Conservation (phyloP, 2,797 vertebrate species). For the Alfaro cultratus region DNA sequence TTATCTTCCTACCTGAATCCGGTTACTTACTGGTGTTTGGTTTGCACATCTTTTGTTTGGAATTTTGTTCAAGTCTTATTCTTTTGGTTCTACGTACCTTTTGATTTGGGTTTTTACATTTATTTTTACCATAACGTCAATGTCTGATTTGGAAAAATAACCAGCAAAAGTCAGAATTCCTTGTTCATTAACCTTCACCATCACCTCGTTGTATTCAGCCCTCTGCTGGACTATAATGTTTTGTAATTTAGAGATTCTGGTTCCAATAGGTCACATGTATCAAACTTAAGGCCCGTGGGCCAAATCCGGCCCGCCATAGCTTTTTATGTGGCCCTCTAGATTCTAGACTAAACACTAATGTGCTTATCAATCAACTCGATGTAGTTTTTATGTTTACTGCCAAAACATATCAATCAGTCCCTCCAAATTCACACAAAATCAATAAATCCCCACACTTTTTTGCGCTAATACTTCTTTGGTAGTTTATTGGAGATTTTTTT, state of each 20-base stretch:
- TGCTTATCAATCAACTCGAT: no score
- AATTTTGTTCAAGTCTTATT: not conserved
- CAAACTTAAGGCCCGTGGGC: no score
- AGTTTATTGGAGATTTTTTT: no score
- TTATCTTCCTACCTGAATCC: conserved; percentile 17
- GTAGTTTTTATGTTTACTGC: no score
- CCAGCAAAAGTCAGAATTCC: not conserved
- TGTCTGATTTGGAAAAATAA: not conserved
- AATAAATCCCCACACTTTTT: no score
- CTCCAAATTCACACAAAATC: no score
- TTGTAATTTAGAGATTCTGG: not conserved
- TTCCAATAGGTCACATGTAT: not conserved
- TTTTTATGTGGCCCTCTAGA: no score
- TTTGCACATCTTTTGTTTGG: conserved; percentile 1
- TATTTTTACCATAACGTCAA: not conserved
- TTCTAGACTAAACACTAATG: no score
- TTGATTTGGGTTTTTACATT: not conserved
- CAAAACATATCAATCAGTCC: no score
- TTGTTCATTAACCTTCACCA: not conserved
- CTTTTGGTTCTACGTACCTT: not conserved
- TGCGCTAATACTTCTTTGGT: no score
- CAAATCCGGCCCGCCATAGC: no score
- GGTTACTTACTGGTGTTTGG: conserved; percentile 21
- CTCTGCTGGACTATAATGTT: not conserved
- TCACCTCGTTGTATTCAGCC: not conserved